Conservation (phyloP, 2,888 invertebrate genomes). For the Ophioninae sp. region DNA sequence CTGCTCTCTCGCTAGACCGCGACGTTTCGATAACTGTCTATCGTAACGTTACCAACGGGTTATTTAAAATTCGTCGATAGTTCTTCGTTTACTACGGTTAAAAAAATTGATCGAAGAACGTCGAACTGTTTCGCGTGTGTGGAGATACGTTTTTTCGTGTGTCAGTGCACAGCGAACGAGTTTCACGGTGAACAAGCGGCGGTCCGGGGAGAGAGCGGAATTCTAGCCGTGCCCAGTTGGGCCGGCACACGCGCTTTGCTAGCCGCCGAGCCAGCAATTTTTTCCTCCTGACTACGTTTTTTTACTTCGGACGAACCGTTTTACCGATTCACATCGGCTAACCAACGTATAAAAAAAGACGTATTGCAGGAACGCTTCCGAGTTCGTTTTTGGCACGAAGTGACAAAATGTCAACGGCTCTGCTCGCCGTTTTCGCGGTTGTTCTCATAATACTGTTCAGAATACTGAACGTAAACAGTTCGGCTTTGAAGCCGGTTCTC, state of each 20-base stretch:
- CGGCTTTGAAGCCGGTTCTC: slow-evolving; percentile 89
- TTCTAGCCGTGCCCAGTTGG: slow-evolving; percentile 54
- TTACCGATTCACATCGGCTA: neutral
- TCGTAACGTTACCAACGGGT: neutral
- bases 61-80: neutral
- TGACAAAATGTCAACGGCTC: slow-evolving; percentile 88
- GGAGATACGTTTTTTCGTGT: slow-evolving; percentile 14
- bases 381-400: neutral
- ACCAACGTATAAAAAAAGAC: neutral
- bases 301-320: neutral
- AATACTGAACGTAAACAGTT: slow-evolving; percentile 92
- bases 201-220: slow-evolving; percentile 6
- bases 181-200: neutral
- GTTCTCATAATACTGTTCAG: slow-evolving; percentile 92
- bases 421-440: slow-evolving; percentile 90
- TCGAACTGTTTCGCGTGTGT: neutral
- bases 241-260: slow-evolving; percentile 52
- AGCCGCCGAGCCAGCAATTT: slow-evolving; percentile 26
- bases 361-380: neutral
- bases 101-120: neutral
- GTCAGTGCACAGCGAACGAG: slow-evolving; percentile 21
- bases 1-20: neutral
- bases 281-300: neutral
- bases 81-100: neutral
- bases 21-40: neutral